Evolutionary conservation across 2,113 vertebrate genomes (phyloP), one percentile per base, ranked within the genome.

Genomic region (Trochalopteron elliotii): DNA sequence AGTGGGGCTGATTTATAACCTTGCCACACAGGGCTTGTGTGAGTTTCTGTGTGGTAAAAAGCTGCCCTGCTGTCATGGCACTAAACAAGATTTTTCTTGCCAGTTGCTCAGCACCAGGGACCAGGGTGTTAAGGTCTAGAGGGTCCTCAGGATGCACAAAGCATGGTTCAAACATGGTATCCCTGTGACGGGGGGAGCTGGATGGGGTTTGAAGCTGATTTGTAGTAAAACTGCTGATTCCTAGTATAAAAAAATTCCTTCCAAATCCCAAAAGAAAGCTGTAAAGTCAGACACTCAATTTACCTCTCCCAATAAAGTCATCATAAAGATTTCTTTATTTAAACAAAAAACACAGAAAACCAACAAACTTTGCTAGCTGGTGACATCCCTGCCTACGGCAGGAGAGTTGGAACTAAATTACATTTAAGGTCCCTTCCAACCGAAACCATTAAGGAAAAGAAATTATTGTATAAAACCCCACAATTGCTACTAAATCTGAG

Each of bases 1-100:
- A 88, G 83, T 80, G 95, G 82, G 75, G 74, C 39, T 93, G 87
- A 91, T 90, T 97, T 97, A 93, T 56, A 67, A 42, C 81, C 63
- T 83, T 77, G 47, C 33, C 77, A 57, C 60, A 44, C 55, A 44
- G 35, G 5, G 31, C 74, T 30, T 11, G 7, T 25, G 20, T 18
- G 67, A 12, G 64, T 67, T 72, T 83, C 57, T 52, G 19, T 9
- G 55, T 31, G 57, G n/a, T 37, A 31, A 35, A 23, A 33, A 49
- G 52, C 53, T 68, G 31, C 52, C 16, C 28, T 75, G 68, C 55
- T 81, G 10, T 40, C 20, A 6, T 28, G 68, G 52, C 59, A 37
- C 47, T 49, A 37, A 64, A 44, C 1, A 14, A 31, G 24, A 1
- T 44, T 78, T 76, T 78, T 16, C 45, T 82, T 93, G 40, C 25